Percentiles rank a stretch among this genome's conserved stretches.
Evolutionary conservation across 2,113 vertebrate species (phyloP).

Genomic region (Manacus vitellinus): DNA sequence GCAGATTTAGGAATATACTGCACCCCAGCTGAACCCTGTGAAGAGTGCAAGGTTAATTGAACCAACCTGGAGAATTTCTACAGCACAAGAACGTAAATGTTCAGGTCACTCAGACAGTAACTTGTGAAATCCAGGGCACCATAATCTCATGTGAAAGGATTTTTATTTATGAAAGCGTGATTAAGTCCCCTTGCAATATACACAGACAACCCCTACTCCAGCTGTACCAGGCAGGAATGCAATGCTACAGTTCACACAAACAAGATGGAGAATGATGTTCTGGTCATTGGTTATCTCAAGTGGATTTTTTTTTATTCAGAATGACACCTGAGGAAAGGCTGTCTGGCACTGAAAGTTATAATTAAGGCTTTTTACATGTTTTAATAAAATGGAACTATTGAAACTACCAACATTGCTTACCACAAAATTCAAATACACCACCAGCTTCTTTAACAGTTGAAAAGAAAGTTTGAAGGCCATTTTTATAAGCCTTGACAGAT

Average conservation of each 20-base stretch:
- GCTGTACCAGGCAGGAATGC: background rate
- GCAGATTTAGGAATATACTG: background rate
- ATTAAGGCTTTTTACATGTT: background rate
- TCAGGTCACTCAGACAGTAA: background rate
- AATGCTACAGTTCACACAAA: background rate
- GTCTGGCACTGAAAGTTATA: background rate
- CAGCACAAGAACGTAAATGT: background rate
- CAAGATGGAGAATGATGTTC: background rate
- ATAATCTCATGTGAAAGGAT: background rate
- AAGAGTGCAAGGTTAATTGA: background rate
- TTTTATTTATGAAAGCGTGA: background rate
- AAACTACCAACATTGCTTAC: background rate
- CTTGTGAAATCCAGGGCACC: background rate
- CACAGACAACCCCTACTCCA: background rate
- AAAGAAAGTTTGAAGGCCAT: background rate
- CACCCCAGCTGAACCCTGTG: background rate
- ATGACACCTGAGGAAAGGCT: constrained; percentile 6
- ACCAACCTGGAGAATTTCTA: background rate
- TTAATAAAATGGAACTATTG: background rate
- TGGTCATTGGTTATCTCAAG: background rate
- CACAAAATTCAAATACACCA: background rate
- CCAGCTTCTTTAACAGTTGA: background rate
- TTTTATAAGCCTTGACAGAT: background rate
- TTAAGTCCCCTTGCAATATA: background rate
- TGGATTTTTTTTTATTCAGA: background rate